phyloP scores from a whole-genome alignment of 2,888 invertebrate genomes.

The Drosophila lacicola region DNA sequence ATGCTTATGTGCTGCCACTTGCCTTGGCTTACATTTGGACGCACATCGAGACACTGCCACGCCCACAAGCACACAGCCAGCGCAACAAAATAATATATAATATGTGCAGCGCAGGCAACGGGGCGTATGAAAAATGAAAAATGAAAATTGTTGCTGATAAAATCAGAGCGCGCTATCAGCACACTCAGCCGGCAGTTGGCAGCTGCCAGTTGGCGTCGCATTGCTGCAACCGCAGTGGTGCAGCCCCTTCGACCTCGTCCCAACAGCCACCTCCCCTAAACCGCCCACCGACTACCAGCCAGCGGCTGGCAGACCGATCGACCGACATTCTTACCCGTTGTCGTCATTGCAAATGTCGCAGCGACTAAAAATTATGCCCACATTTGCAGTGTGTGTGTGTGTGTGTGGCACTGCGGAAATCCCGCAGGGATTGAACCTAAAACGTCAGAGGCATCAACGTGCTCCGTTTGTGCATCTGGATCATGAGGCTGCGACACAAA shows the following conservation, averaged over 20 bases:
- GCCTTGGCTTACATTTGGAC: conserved; percentile 64
- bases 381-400: conserved; percentile 29
- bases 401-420: conserved; percentile 45
- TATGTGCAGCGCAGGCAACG: conserved; percentile 34
- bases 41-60: conserved; percentile 19
- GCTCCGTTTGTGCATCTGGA: conserved; percentile 66
- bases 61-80: conserved; percentile 30
- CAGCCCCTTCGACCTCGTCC: conserved; percentile 8
- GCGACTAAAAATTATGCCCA: conserved; percentile 67
- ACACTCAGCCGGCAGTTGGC: conserved; percentile 57
- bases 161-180: conserved; percentile 74
- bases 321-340: conserved; percentile 63
- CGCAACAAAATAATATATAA: conserved; percentile 58
- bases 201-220: conserved; percentile 64
- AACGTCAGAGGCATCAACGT: conserved; percentile 75
- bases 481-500: conserved; percentile 68
- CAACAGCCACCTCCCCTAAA: conserved; percentile 3
- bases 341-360: conserved; percentile 78
- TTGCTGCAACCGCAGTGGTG: conserved; percentile 67
- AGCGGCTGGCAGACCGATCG: conserved; percentile 19
- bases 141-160: conserved; percentile 80
- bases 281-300: not conserved
- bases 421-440: conserved; percentile 78
- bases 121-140: conserved; percentile 72
- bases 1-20: conserved; percentile 63